Conservation (phyloP, 2,113 vertebrate genomes). For the Columba janthina region DNA sequence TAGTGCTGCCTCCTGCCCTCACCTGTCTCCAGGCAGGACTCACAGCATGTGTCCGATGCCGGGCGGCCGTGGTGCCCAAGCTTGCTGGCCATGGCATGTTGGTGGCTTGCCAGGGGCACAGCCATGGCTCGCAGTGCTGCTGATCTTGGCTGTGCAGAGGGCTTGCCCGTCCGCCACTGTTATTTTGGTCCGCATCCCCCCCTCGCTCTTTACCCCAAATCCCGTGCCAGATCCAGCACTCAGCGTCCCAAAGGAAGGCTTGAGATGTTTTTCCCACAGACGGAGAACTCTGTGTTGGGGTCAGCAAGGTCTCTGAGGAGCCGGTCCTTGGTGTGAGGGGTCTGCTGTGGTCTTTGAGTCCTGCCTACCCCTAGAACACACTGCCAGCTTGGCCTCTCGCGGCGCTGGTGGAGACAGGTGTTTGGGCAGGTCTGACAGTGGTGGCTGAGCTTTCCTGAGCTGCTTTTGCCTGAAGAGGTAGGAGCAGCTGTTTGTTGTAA, state of each 20-base stretch:
- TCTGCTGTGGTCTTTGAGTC: accelerated
- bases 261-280: not conserved
- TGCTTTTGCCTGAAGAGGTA: not conserved
- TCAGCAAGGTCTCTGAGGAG: not conserved
- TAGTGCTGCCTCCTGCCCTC: accelerated
- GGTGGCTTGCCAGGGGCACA: not conserved
- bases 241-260: not conserved
- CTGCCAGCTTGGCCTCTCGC: accelerated
- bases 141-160: accelerated
- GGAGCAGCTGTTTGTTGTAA: not conserved
- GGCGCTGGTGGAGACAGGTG: accelerated
- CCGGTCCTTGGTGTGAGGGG: not conserved
- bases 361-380: accelerated
- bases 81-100: accelerated
- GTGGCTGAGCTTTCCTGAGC: not conserved
- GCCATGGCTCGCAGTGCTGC: not conserved
- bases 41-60: accelerated
- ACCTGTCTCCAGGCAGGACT: not conserved
- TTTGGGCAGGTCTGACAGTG: accelerated
- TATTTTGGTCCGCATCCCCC: not conserved
- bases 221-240: not conserved
- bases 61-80: accelerated
- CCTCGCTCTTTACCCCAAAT: accelerated
- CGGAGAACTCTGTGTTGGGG: accelerated
- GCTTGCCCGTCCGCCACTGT: accelerated